Evolutionary conservation across 2,888 invertebrate genomes (phyloP), one percentile per base, ranked within the genome.

Genomic region (Amiota communis): DNA sequence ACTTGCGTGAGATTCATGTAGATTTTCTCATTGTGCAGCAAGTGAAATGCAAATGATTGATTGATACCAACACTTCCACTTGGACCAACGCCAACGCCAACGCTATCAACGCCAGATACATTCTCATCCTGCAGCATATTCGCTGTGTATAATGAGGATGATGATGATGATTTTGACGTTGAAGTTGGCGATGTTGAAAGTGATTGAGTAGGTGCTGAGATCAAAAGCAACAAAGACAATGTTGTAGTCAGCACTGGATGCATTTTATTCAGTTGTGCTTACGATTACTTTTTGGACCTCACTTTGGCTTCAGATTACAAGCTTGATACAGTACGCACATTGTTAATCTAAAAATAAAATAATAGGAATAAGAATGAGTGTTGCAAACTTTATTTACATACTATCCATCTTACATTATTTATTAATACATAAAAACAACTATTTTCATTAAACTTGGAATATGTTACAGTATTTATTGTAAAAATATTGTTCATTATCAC

Each of bases 1-100:
- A 82, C 80, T 82, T 88, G 86, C 49, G 87, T 89, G 76, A 88
- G 79, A 76, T 89, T 89, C 77, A 85, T 82, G 59, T 86, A 79
- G 72, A 88, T 81, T 84, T 87, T 88, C 67, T 89, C 88, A 63
- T 81, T 87, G 70, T 86, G 87, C 70, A 88, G 76, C 76, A 80
- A 49, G 53, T 76, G 79, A 10, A 20, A 68, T 11, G 51, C 51
- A 53, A 68, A 68, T 68, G 49, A 67, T 20, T 67, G 48, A 67
- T 47, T 67, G 49, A 67, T n/a, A 10, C 11, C 59, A 59, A 11
- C 20, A 10, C 15, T 17, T 9, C 59, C n/a, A 53, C n/a, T 59
- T 15, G 17, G 2, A 11, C 57, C 57, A 17, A 17, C 57, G n/a
- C n/a, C n/a, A 17, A 4, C 12, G n/a, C n/a, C n/a, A 11, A 8